Percentiles rank a stretch among this genome's conserved stretches.
Conservation (phyloP, 2,888 invertebrate genomes). For the Hartigia nigra region DNA sequence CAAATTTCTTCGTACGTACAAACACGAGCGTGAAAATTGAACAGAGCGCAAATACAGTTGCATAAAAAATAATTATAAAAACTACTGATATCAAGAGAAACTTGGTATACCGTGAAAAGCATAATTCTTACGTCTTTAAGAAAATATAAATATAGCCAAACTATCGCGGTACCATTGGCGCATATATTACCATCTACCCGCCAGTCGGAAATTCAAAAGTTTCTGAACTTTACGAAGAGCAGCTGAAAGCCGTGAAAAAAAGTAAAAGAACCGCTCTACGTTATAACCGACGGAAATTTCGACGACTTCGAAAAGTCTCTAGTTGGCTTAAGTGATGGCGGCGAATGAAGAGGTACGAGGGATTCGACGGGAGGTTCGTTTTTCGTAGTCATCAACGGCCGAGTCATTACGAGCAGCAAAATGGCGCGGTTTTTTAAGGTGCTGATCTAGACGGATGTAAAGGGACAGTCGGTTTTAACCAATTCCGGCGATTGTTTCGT, state of each 20-base stretch:
- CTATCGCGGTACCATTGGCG: neutral
- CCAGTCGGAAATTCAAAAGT: neutral
- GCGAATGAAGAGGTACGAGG: too few relatives aligned
- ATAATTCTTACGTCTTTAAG: neutral
- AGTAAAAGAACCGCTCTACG: neutral
- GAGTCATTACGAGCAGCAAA: neutral
- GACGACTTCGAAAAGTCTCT: neutral
- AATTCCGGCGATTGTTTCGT: constrained; percentile 38
- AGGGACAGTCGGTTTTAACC: constrained; percentile 27
- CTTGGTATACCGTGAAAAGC: too few relatives aligned
- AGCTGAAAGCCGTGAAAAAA: neutral
- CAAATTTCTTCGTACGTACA: neutral
- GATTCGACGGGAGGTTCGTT: neutral
- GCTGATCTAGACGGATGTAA: constrained; percentile 31
- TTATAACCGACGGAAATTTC: neutral
- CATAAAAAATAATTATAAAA: too few relatives aligned
- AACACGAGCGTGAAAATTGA: neutral
- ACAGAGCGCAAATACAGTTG: too few relatives aligned
- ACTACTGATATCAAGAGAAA: too few relatives aligned
- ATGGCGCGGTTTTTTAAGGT: constrained; percentile 25
- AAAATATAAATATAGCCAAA: neutral
- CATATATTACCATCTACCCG: neutral
- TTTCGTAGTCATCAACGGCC: neutral
- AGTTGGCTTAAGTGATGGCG: neutral
- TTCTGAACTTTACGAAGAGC: neutral